phyloP scores from a whole-genome alignment of 2,113 vertebrate genomes.

The Prionailurus bengalensis region DNA sequence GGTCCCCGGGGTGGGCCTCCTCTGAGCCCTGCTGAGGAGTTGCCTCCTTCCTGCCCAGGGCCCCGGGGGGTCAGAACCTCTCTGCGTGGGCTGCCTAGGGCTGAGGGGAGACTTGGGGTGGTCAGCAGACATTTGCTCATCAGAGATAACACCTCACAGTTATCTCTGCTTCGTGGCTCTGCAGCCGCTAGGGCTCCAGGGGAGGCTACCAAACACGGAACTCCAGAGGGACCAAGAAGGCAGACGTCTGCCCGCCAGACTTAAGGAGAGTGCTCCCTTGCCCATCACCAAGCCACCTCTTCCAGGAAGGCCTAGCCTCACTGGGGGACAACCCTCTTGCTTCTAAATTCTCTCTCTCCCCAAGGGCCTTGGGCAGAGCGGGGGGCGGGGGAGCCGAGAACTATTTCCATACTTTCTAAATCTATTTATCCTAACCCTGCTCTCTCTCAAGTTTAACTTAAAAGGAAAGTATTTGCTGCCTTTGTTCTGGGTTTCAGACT shows the following conservation, averaged over 20 bases:
- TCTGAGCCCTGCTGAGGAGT: background rate
- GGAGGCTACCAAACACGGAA: background rate
- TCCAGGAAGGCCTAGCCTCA: background rate
- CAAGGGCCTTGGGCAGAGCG: background rate
- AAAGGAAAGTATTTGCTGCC: background rate
- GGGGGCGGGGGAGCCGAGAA: background rate
- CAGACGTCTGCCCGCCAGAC: background rate
- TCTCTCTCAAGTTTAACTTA: background rate
- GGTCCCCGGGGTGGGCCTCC: background rate
- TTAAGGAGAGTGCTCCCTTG: background rate
- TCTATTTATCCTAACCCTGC: background rate
- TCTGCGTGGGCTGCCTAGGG: background rate
- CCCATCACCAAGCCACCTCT: too few species aligned
- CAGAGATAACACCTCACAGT: background rate
- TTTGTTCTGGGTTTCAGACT: conserved; percentile 34
- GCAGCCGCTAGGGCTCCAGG: background rate
- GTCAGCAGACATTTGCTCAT: background rate
- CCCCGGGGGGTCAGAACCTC: background rate
- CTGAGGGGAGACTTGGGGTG: too few species aligned
- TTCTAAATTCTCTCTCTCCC: background rate
- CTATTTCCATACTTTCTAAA: background rate
- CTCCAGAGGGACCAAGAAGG: background rate
- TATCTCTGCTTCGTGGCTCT: background rate
- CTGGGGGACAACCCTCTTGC: background rate
- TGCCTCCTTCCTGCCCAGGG: background rate